Evolutionary conservation across 2,113 vertebrate genomes (phyloP).

Genomic region (Otocyon megalotis): DNA sequence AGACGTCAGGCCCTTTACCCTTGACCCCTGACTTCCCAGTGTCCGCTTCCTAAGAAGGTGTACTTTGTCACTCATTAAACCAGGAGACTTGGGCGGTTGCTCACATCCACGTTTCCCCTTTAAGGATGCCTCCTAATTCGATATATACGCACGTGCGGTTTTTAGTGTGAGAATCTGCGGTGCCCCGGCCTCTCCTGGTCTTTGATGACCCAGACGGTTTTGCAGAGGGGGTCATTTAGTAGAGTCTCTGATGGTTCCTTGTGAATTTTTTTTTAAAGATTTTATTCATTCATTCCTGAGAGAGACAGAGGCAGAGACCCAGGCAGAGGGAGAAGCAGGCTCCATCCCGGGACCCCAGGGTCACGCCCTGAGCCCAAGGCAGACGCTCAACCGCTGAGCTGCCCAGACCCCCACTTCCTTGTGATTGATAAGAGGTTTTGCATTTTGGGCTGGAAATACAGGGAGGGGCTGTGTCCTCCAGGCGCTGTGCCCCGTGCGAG

Average conservation of each 20-base stretch:
- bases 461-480: background rate
- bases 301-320: no score
- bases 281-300: no score
- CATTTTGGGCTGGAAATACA: background rate
- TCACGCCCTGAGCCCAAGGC: no score
- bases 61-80: no score
- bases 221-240: no score
- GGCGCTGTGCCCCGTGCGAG: rapidly evolving
- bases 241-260: background rate
- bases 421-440: background rate
- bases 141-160: rapidly evolving
- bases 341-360: no score
- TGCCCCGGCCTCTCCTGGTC: background rate
- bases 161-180: background rate
- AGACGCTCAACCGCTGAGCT: no score
- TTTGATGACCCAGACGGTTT: background rate
- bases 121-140: background rate
- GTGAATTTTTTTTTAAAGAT: no score
- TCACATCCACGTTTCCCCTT: background rate
- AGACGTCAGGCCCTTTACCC: background rate
- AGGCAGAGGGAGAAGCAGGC: no score
- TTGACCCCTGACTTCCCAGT: background rate
- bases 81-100: background rate
- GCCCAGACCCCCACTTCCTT: background rate
- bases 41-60: background rate